Base-by-base conservation (phyloP, 2,888 invertebrate species). In the Clusia tigrina region DNA sequence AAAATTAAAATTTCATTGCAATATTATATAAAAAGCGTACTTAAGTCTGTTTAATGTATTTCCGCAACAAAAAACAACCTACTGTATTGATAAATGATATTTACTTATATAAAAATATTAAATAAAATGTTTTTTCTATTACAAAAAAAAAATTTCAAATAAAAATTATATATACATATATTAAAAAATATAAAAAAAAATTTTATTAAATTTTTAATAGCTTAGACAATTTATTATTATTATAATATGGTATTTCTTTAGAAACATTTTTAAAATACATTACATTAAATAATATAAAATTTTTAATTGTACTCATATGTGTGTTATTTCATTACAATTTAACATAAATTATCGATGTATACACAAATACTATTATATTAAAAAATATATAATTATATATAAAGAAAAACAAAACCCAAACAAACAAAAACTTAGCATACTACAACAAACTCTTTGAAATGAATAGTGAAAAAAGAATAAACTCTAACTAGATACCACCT, bases 161-260 rank as follows among this genome's bases (percentile, higher is more conserved):
- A 18, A 54, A 22, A n/a, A 24, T 2, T 54, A 54, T 5, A 5
- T 25, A 24, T 24, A 46, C n/a, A 46, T 46, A 22, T 2, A 52
- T 15, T 23, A 20, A 6, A 52, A 54, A 25, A 10, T 17, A 54
- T 26, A 54, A 54, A 25, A 42, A 54, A 54, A 54, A 37, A 37
- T 56, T 42, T 56, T 26, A 24, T 5, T 26, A 53, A 24, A 24
- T 53, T 53, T 53, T 5, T 53, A 10, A 17, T 26, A 53, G 24
- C 26, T 53, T 48, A 48, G 48, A 20, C 18, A 48, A 48, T 48
- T 48, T 48, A 48, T 48, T 20, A 48, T 15, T n/a, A n/a, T n/a
- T n/a, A n/a, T n/a, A n/a, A n/a, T n/a, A n/a, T n/a, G n/a, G n/a
- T n/a, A n/a, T n/a, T n/a, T n/a, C n/a, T n/a, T n/a, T n/a, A n/a